Evolutionary conservation across 2,888 invertebrate species (phyloP), one percentile per base, ranked within the genome.

Genomic region (Drosophila gaucha): DNA sequence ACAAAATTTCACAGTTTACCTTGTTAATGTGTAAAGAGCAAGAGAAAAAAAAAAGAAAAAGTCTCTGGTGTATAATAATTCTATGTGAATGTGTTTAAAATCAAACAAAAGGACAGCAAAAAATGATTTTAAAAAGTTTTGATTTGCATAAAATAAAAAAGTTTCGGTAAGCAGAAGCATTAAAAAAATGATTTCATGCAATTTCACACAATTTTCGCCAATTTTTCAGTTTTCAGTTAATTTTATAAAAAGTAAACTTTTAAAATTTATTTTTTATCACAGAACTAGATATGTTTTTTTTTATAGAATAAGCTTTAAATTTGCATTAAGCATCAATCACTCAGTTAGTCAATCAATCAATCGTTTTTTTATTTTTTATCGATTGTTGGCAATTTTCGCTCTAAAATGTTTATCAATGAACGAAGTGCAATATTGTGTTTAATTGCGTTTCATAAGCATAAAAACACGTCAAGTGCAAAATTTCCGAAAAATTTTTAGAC

Each of bases 81-180:
- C 41, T 24, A 35, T 35, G 6, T 39, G 50, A 54, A 52, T 50
- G 54, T 69, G 33, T 28, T 46, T 20, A 44, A 38, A 73, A 44
- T 46, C 22, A 16, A 33, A 24, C 14, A 14, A 41, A 22, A 9
- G 22, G 8, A 14, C n/a, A 22, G 24, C 5, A 9, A 24, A 10
- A 41, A 24, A 10, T 24, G 10, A 24, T 16, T 14, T 24, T 1
- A 5, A 9, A n/a, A n/a, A 14, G 10, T 14, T 41, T 8, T 41
- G 41, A 41, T 41, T 41, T 24, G 14, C 38, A 20, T 38, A 20
- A 12, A n/a, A 6, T 38, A 38, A 20, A 20, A 12, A 6, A 2
- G 2, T 36, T 36, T 12, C 12, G 4, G 3, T 10, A 1, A n/a
- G n/a, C n/a, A n/a, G n/a, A n/a, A n/a, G n/a, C n/a, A n/a, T n/a